phyloP scores from a whole-genome alignment of 2,797 vertebrate genomes.

The Enteromius trimaculatus region DNA sequence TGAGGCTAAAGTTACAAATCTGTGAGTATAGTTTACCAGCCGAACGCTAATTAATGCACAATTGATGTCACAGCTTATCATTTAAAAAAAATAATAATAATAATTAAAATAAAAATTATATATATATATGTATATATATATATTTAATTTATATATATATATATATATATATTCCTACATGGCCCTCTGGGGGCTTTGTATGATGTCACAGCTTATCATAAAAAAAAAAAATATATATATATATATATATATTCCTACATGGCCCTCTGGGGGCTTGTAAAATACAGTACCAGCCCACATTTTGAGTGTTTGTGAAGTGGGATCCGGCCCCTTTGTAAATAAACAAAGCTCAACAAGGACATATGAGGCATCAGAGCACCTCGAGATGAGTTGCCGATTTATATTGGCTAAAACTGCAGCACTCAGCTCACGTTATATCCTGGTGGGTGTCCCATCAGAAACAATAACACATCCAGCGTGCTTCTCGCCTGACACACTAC shows the following conservation, averaged over 20 bases:
- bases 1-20: no score
- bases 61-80: no score
- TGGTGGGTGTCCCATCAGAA: constrained; percentile 50
- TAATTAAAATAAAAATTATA: no score
- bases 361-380: constrained; percentile 33
- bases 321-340: constrained; percentile 22
- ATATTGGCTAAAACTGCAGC: constrained; percentile 52
- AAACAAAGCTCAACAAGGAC: constrained; percentile 42
- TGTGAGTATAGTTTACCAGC: no score
- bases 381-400: constrained; percentile 46
- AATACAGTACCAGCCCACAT: constrained; percentile 1
- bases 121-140: no score
- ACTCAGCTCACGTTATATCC: constrained; percentile 44
- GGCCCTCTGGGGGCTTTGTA: background rate
- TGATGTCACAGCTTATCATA: no score
- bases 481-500: constrained; percentile 45
- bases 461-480: constrained; percentile 45
- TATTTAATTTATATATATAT: no score
- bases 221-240: no score
- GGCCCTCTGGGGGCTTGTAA: background rate
- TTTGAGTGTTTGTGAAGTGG: constrained; percentile 9
- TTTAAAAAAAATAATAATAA: no score
- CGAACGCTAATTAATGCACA: no score
- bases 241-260: background rate
- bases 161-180: background rate